These are phyloP conservation scores for Tetranychus piercei DNA, from an alignment of 2,888 invertebrate species.

Conservation along the genomic window DNA sequence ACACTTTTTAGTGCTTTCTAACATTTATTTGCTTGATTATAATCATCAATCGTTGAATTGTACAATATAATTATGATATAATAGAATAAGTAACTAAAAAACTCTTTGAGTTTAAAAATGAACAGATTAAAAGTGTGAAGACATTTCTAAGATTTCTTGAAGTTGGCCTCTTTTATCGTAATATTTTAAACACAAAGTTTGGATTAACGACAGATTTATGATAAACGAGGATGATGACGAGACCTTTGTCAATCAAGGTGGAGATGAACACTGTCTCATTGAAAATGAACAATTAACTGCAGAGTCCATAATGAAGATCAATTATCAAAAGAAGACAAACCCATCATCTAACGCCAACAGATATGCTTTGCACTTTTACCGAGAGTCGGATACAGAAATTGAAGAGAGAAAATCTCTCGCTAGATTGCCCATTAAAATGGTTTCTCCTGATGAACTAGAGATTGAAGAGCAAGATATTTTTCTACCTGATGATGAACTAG, in stretches of 20 bases:
- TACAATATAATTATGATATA: too few relatives aligned
- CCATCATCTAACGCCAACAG: slow-evolving; percentile 13
- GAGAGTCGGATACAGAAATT: slow-evolving; percentile 57
- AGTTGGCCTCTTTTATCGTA: too few relatives aligned
- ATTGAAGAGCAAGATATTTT: slow-evolving; percentile 12
- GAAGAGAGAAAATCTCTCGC: slow-evolving; percentile 49
- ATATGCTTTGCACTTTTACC: slow-evolving; percentile 21
- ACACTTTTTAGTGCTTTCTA: too few relatives aligned
- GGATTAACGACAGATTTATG: too few relatives aligned
- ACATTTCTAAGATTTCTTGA: too few relatives aligned
- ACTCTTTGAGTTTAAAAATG: too few relatives aligned
- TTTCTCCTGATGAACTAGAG: slow-evolving; percentile 18
- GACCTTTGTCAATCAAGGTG: slow-evolving; percentile 9
- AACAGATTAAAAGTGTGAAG: too few relatives aligned
- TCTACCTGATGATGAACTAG: slow-evolving; percentile 27
- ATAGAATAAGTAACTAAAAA: too few relatives aligned
- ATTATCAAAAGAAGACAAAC: neutral
- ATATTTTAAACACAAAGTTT: too few relatives aligned
- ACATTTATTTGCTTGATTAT: too few relatives aligned
- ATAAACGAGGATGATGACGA: slow-evolving; percentile 1
- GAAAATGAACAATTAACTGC: neutral
- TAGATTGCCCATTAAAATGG: slow-evolving; percentile 25
- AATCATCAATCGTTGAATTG: too few relatives aligned
- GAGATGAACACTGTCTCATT: slow-evolving; percentile 9
- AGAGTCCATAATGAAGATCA: neutral